These are phyloP conservation scores for Acanthopagrus latus DNA, from an alignment of 2,797 vertebrate species.

Conservation along the genomic window DNA sequence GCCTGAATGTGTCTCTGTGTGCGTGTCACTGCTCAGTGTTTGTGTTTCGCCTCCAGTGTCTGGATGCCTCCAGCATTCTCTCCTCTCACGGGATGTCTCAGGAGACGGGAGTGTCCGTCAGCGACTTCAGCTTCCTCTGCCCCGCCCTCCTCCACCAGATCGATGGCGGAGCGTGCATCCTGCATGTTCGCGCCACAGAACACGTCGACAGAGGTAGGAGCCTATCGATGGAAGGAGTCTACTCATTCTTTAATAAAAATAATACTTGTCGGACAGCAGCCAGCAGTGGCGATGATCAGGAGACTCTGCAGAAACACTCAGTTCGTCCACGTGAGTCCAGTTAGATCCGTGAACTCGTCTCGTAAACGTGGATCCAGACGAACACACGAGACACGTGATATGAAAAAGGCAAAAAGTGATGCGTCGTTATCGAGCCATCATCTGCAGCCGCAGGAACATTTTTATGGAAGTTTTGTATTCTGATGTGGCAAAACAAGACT, in stretches of 20 bases:
- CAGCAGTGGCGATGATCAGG: too few relatives aligned
- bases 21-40: background rate
- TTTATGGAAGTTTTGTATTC: background rate
- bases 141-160: constrained; percentile 96
- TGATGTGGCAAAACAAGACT: background rate
- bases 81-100: constrained; percentile 90
- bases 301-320: too few relatives aligned
- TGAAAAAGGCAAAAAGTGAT: too few relatives aligned
- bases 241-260: too few relatives aligned
- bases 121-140: constrained; percentile 93
- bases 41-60: constrained; percentile 83
- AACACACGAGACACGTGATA: too few relatives aligned
- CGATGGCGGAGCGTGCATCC: constrained; percentile 89
- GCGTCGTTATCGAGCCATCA: too few relatives aligned
- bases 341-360: too few relatives aligned
- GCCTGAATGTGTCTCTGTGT: too few relatives aligned
- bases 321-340: too few relatives aligned
- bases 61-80: constrained; percentile 91
- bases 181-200: constrained; percentile 75
- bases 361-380: too few relatives aligned
- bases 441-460: too few relatives aligned
- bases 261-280: too few relatives aligned
- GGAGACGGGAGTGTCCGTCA: constrained; percentile 82
- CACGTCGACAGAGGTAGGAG: constrained; percentile 8
- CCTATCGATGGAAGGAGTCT: background rate